A percentile compares a stretch with the other conserved stretches of the same genome.
Evolutionary conservation across 1,140 invertebrate genomes (phyloP).

Genomic region (Calycopis cecrops): DNA sequence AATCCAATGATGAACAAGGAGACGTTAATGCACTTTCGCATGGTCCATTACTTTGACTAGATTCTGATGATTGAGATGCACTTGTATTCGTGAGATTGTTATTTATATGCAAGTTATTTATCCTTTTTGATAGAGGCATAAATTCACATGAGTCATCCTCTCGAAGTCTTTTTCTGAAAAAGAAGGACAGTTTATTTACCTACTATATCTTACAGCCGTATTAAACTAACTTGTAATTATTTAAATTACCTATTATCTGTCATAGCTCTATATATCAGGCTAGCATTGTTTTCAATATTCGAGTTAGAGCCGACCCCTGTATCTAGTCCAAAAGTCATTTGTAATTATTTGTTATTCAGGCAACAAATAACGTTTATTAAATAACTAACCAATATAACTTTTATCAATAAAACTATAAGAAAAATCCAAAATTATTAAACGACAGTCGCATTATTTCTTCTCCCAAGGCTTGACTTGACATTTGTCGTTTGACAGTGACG

Average conservation of each 20-base stretch:
- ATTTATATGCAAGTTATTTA: constrained; percentile 87
- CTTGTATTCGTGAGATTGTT: constrained; percentile 50
- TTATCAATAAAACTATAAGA: neutral
- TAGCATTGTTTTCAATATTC: constrained; percentile 50
- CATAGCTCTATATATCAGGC: constrained; percentile 53
- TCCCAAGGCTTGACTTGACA: constrained; percentile 12
- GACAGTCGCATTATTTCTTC: neutral
- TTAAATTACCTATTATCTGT: constrained; percentile 61
- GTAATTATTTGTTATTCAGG: constrained; percentile 3
- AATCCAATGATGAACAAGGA: constrained; percentile 45
- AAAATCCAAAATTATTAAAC: neutral
- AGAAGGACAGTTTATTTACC: constrained; percentile 3
- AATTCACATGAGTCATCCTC: constrained; percentile 84
- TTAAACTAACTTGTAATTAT: neutral
- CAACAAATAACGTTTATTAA: neutral
- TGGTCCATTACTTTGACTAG: constrained; percentile 54
- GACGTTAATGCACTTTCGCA: constrained; percentile 50
- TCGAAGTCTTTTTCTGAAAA: constrained; percentile 78
- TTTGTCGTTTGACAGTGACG: constrained; percentile 13
- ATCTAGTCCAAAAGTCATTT: constrained; percentile 61
- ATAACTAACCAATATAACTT: neutral
- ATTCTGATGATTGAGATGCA: constrained; percentile 42
- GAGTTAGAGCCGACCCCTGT: constrained; percentile 31
- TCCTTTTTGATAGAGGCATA: constrained; percentile 85
- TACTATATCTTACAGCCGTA: too few species aligned